Conservation (phyloP, 2,797 vertebrate genomes). For the Hapalemur alaotrensis region DNA sequence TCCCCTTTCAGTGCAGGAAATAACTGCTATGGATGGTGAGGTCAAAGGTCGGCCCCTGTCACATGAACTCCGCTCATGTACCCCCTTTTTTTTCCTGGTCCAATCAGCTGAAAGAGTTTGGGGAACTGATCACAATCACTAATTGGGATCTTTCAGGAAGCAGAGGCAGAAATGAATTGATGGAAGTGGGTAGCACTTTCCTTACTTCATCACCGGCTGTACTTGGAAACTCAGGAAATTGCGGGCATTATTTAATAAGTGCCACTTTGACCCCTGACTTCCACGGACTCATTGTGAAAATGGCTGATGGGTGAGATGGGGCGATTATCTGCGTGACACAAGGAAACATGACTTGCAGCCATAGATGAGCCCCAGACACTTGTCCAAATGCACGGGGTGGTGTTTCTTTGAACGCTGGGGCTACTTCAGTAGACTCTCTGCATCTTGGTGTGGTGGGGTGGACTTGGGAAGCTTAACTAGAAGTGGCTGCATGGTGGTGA, state of each 20-base stretch:
- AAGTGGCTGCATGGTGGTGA: accelerated
- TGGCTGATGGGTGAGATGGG: not conserved
- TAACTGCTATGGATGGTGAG: not conserved
- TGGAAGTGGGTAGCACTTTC: conserved; percentile 67
- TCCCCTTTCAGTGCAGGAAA: not conserved
- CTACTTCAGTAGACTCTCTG: too few species aligned
- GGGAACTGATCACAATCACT: not conserved
- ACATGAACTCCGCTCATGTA: not conserved
- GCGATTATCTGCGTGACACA: not conserved
- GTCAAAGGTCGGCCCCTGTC: not conserved
- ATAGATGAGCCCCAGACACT: accelerated
- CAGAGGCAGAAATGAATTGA: conserved; percentile 66
- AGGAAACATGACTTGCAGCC: accelerated
- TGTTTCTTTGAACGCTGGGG: not conserved
- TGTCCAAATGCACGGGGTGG: accelerated
- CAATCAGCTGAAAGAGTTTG: not conserved
- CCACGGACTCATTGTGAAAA: conserved; percentile 25
- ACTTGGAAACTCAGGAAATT: conserved; percentile 60
- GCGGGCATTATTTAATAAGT: conserved; percentile 35
- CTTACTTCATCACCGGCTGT: not conserved
- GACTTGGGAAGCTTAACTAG: not conserved
- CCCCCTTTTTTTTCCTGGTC: not conserved
- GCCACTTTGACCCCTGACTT: conserved; percentile 23
- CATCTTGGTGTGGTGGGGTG: accelerated
- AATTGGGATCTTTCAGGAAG: conserved; percentile 49